Evolutionary conservation across 2,113 vertebrate species (phyloP).

Genomic region (Alethe castanea): DNA sequence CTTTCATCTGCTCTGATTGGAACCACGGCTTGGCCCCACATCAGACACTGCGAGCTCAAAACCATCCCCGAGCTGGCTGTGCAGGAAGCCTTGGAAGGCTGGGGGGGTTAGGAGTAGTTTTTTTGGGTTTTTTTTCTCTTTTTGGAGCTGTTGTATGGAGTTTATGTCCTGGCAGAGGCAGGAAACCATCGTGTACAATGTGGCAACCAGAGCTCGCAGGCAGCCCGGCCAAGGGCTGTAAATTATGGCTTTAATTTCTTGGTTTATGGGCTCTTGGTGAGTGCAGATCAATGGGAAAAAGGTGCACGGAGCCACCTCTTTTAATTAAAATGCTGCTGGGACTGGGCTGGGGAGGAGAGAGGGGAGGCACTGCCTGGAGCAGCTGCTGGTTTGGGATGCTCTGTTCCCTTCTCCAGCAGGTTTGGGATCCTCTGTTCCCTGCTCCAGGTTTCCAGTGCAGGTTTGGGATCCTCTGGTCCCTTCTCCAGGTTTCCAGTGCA

Average conservation of each 20-base stretch:
- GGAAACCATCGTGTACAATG: slow-evolving; percentile 1
- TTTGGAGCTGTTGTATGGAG: background rate
- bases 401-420: background rate
- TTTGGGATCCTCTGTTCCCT: background rate
- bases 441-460: background rate
- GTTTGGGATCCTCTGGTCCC: background rate
- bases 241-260: slow-evolving; percentile 18
- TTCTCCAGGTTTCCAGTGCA: background rate
- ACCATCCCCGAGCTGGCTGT: slow-evolving; percentile 23
- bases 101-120: background rate
- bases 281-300: slow-evolving; percentile 31
- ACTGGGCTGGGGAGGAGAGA: background rate
- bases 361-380: background rate
- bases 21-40: slow-evolving; percentile 57
- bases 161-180: background rate
- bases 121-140: background rate
- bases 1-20: slow-evolving; percentile 80
- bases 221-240: background rate
- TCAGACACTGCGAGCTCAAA: slow-evolving; percentile 64
- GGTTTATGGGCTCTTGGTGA: background rate
- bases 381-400: background rate
- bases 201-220: background rate
- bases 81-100: background rate
- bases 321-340: slow-evolving; percentile 39
- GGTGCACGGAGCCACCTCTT: background rate